phyloP scores from a whole-genome alignment of 1,140 invertebrate species.

The Nephila pilipes region DNA sequence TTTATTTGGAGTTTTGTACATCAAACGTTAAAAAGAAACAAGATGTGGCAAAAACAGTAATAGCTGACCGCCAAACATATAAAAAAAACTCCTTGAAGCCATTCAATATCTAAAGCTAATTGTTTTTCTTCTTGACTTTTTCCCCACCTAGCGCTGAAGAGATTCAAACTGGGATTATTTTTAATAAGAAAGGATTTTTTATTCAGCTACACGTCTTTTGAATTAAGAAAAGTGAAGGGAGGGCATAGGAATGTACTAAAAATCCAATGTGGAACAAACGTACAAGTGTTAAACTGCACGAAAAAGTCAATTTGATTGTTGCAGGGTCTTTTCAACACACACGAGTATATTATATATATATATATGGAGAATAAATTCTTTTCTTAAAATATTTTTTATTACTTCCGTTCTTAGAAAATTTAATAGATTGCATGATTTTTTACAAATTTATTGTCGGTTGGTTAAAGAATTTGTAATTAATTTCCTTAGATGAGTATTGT shows the following conservation, averaged over 20 bases:
- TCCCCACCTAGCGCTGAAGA: constrained; percentile 13
- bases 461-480: background rate
- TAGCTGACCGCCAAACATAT: background rate
- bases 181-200: background rate
- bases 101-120: constrained; percentile 57
- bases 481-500: too few relatives aligned
- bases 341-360: too few relatives aligned
- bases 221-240: background rate
- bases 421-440: background rate
- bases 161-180: constrained; percentile 40
- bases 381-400: background rate
- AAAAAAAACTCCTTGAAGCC: background rate
- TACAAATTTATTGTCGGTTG: background rate
- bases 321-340: background rate
- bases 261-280: background rate
- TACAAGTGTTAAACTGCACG: background rate
- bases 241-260: background rate
- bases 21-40: background rate
- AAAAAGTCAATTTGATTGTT: constrained; percentile 18
- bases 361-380: background rate
- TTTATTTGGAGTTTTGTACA: background rate
- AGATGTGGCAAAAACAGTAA: background rate
- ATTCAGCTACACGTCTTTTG: background rate
- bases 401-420: background rate
- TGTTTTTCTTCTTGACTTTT: constrained; percentile 26